Conservation (phyloP, 2,888 invertebrate genomes). For the Slavum lentiscoides region DNA sequence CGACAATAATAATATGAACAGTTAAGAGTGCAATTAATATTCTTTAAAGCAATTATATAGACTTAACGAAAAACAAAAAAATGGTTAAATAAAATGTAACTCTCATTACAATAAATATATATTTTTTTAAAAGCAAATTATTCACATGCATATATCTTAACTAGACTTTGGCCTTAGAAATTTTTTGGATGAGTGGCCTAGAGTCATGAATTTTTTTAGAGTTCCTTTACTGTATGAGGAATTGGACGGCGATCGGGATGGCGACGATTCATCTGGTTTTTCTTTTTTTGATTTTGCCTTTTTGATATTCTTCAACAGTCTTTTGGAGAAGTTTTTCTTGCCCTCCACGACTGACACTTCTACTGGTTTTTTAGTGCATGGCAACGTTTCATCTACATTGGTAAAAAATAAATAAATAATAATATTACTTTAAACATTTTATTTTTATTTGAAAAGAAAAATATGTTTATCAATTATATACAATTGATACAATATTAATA, state of each 20-base stretch:
- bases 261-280: conserved; percentile 32
- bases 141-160: conserved; percentile 2
- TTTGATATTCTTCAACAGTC: conserved; percentile 53
- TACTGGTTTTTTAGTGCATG: conserved; percentile 28
- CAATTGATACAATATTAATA: no score
- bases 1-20: neutral
- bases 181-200: conserved; percentile 54
- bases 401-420: neutral
- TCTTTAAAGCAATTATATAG: no score
- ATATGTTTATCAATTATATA: no score
- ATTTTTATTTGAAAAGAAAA: no score
- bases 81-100: neutral
- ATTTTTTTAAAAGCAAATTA: neutral
- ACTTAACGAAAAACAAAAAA: no score
- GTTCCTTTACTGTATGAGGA: conserved; percentile 52
- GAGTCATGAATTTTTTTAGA: conserved; percentile 53
- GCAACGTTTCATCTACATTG: conserved; percentile 38
- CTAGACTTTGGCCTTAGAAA: conserved; percentile 34
- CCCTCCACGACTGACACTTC: conserved; percentile 20
- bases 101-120: no score
- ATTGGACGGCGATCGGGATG: conserved; percentile 38
- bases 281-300: conserved; percentile 54
- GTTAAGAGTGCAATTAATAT: neutral
- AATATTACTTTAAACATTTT: neutral
- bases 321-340: conserved; percentile 45